These are phyloP conservation scores for Tetrax tetrax DNA, from an alignment of 2,113 vertebrate genomes.

Conservation along the genomic window DNA sequence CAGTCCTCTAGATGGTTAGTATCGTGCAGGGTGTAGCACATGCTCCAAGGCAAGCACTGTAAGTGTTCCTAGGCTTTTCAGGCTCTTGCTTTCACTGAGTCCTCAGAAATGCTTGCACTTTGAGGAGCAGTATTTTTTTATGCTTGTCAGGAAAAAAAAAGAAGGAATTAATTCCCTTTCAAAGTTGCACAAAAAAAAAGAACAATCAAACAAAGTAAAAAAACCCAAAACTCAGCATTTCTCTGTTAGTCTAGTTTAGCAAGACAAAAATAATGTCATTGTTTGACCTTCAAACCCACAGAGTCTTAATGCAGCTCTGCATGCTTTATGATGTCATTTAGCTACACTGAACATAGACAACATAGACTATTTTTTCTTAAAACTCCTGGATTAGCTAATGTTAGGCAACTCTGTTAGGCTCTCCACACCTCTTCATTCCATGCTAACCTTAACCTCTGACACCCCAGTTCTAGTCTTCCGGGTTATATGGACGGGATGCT, in stretches of 20 bases:
- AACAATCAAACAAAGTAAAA: not conserved
- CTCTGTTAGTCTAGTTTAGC: not conserved
- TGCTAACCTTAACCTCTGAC: not conserved
- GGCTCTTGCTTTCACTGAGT: not conserved
- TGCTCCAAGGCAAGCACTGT: conserved; percentile 39
- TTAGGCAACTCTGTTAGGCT: not conserved
- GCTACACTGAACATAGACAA: not conserved
- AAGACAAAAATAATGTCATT: not conserved
- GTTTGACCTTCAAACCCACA: not conserved
- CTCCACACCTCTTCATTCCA: not conserved
- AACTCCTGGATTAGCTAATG: not conserved
- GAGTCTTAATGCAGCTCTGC: not conserved
- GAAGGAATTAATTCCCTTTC: not conserved
- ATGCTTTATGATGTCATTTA: not conserved
- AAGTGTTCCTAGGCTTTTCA: conserved; percentile 11
- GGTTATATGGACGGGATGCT: not conserved
- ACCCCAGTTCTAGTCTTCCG: fast-evolving
- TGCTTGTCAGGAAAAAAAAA: not conserved
- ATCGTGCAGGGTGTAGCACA: conserved; percentile 43
- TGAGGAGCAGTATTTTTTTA: not conserved
- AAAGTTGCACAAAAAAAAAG: not conserved
- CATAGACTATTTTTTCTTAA: not conserved
- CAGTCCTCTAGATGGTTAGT: not conserved
- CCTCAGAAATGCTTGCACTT: not conserved
- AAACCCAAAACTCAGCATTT: not conserved